Evolutionary conservation across 2,888 invertebrate genomes (phyloP).

Genomic region (Cosmorhoe ocellata): DNA sequence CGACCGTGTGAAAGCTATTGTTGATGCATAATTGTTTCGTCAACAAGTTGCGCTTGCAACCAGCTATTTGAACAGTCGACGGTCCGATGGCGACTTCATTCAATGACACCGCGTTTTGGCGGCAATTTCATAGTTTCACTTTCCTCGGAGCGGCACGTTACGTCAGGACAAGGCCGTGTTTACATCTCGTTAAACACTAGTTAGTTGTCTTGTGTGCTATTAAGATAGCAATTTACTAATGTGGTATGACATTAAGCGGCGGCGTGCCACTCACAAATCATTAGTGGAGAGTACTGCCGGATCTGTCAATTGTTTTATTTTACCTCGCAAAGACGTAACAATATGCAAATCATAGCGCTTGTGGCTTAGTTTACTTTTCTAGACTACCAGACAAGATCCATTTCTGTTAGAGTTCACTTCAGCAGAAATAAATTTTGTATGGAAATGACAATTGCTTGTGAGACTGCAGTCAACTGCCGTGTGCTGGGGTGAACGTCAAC

Average conservation of each 20-base stretch:
- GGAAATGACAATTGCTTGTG: no score
- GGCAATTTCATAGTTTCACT: slow-evolving; percentile 67
- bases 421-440: no score
- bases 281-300: slow-evolving; percentile 47
- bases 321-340: slow-evolving; percentile 49
- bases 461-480: no score
- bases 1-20: slow-evolving; percentile 57
- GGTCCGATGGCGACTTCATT: slow-evolving; percentile 45
- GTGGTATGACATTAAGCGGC: slow-evolving; percentile 36
- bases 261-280: slow-evolving; percentile 22
- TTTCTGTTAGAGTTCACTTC: no score
- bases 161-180: slow-evolving; percentile 60
- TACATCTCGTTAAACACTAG: slow-evolving; percentile 44
- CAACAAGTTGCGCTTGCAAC: slow-evolving; percentile 49
- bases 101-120: slow-evolving; percentile 55
- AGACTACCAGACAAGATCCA: no score
- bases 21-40: slow-evolving; percentile 37
- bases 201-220: slow-evolving; percentile 38
- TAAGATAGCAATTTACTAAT: slow-evolving; percentile 52
- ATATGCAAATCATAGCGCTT: slow-evolving; percentile 49
- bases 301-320: slow-evolving; percentile 59
- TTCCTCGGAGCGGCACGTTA: slow-evolving; percentile 53
- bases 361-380: slow-evolving; percentile 22
- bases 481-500: no score
- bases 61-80: slow-evolving; percentile 53